These are phyloP conservation scores for Pocillopora damicornis DNA, from an alignment of 64 coral and sea anemone genomes.

Conservation along the genomic window DNA sequence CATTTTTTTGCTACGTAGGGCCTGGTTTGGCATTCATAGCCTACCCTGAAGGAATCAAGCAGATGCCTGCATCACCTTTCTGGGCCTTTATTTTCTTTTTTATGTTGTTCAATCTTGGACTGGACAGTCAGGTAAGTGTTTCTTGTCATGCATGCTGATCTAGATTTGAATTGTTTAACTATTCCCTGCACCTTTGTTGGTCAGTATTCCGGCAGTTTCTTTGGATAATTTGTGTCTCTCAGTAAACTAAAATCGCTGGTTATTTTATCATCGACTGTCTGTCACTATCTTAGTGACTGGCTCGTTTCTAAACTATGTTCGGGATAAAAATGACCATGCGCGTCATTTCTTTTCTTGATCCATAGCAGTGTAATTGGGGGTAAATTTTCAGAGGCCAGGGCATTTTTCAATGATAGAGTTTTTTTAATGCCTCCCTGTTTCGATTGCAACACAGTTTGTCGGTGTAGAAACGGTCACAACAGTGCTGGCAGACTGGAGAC, in stretches of 20 bases:
- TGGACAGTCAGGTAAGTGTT: slow-evolving; percentile 69
- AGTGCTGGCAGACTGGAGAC: slow-evolving; percentile 73
- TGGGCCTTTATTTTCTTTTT: slow-evolving; percentile 77
- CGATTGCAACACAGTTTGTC: slow-evolving; percentile 60
- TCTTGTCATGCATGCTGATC: not conserved
- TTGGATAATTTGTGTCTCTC: no score
- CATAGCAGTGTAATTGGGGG: no score
- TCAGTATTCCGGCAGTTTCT: no score
- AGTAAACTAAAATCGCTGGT: no score
- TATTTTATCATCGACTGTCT: no score
- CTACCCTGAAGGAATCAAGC: slow-evolving; percentile 72
- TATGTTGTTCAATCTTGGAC: slow-evolving; percentile 76
- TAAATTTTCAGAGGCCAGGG: no score
- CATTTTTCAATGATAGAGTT: not conserved
- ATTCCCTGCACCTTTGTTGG: no score
- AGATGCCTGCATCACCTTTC: slow-evolving; percentile 64
- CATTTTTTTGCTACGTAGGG: slow-evolving; percentile 4
- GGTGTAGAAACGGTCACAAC: slow-evolving; percentile 83
- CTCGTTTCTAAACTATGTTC: no score
- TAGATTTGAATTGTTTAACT: not conserved
- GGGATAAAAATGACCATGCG: no score
- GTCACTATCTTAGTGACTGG: no score
- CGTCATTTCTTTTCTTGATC: no score
- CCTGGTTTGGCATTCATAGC: slow-evolving; percentile 70
- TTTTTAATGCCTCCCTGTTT: not conserved